A percentile compares a stretch with the other conserved stretches of the same genome.
Evolutionary conservation across 2,888 invertebrate species (phyloP).

Genomic region (Diplazon laetatorius): DNA sequence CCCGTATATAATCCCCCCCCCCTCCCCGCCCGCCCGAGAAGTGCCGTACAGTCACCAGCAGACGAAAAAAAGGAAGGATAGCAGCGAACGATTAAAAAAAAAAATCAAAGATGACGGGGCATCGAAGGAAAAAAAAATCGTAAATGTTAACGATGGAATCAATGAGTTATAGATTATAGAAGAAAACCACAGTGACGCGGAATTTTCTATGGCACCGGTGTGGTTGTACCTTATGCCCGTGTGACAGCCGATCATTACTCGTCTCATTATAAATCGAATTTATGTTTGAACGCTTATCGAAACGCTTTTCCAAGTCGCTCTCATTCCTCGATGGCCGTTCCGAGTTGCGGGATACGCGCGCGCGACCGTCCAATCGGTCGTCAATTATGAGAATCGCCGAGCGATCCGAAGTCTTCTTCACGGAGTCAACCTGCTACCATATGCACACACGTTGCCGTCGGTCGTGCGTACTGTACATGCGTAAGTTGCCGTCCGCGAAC

Average conservation of each 20-base stretch:
- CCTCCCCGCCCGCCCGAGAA: neutral
- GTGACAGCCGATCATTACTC: constrained; percentile 75
- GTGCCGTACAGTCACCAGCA: neutral
- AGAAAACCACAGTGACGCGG: constrained; percentile 10
- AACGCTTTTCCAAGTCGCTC: constrained; percentile 63
- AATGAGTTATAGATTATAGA: constrained; percentile 68
- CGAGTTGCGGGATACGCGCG: constrained; percentile 8
- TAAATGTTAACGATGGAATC: constrained; percentile 65
- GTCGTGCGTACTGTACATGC: constrained; percentile 9
- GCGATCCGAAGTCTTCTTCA: constrained; percentile 43
- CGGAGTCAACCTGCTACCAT: constrained; percentile 28
- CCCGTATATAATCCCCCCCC: too few species aligned
- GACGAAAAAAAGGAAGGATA: neutral
- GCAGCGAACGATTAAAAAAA: neutral
- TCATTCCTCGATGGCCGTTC: constrained; percentile 5
- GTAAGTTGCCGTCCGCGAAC: constrained; percentile 39
- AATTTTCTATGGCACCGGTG: constrained; percentile 60
- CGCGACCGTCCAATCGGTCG: constrained; percentile 66
- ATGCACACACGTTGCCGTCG: neutral
- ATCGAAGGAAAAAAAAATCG: neutral
- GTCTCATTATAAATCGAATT: constrained; percentile 75
- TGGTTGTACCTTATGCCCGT: constrained; percentile 66
- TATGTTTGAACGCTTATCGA: constrained; percentile 71
- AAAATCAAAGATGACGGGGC: constrained; percentile 1
- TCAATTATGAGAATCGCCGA: constrained; percentile 73